Conservation (phyloP, 1,140 invertebrate species). For the Triops cancriformis region DNA sequence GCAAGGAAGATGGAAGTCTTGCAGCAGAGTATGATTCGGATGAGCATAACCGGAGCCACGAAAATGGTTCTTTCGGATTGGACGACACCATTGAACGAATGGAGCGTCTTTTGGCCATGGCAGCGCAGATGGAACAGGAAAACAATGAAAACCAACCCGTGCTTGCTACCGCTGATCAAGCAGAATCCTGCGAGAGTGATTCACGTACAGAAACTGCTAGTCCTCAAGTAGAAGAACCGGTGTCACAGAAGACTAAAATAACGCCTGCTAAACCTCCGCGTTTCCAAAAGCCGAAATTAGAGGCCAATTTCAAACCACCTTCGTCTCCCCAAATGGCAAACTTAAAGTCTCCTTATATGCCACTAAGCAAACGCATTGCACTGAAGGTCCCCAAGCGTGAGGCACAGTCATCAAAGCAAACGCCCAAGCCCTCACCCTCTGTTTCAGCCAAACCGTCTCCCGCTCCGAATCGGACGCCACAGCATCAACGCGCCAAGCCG, state of each 20-base stretch:
- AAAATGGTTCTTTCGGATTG: background rate
- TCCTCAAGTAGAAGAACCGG: background rate
- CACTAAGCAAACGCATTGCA: background rate
- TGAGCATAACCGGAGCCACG: background rate
- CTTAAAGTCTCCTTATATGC: background rate
- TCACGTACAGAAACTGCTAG: background rate
- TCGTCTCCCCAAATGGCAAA: background rate
- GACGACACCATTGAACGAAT: background rate
- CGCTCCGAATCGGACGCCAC: background rate
- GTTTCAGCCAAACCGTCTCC: too few species aligned
- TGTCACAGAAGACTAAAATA: background rate
- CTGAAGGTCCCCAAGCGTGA: background rate
- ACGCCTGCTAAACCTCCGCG: background rate
- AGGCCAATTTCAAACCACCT: background rate
- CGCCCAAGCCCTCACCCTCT: background rate
- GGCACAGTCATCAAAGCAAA: background rate
- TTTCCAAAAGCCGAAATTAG: background rate
- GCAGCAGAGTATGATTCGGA: background rate
- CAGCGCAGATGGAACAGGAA: background rate
- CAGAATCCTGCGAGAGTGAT: background rate
- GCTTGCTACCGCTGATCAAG: background rate
- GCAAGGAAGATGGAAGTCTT: background rate
- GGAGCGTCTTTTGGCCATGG: background rate
- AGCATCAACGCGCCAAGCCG: background rate
- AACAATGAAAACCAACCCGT: background rate